Percentiles rank a stretch among this genome's conserved stretches.
These are phyloP conservation scores for Anguilla anguilla DNA, from an alignment of 2,797 vertebrate genomes.

Conservation along the genomic window DNA sequence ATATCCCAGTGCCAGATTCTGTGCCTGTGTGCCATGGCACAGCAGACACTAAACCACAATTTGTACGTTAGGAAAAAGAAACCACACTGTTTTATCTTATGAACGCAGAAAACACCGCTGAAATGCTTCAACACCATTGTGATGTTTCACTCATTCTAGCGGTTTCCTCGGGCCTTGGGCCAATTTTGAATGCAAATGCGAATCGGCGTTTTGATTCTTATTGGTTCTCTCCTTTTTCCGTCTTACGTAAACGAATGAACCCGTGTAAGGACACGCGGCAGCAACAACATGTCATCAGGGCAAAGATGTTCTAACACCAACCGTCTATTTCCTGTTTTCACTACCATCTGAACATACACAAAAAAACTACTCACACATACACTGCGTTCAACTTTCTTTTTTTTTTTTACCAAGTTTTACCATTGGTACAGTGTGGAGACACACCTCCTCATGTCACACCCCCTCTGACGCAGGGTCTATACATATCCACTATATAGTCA, in stretches of 20 bases:
- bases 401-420: background rate
- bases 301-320: constrained; percentile 31
- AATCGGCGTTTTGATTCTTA: constrained; percentile 36
- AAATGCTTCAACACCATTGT: constrained; percentile 7
- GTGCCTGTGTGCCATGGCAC: background rate
- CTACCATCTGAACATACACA: constrained; percentile 21
- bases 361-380: background rate
- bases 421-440: background rate
- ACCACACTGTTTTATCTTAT: constrained; percentile 31
- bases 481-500: constrained; percentile 13
- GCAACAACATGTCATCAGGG: constrained; percentile 12
- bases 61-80: constrained; percentile 36
- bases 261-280: background rate
- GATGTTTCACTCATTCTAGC: constrained; percentile 22
- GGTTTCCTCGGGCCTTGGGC: constrained; percentile 2
- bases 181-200: constrained; percentile 17
- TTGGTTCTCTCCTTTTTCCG: constrained; percentile 49
- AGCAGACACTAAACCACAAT: constrained; percentile 27
- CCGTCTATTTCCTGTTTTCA: constrained; percentile 39
- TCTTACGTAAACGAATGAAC: background rate
- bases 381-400: background rate
- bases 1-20: background rate
- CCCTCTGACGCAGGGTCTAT: background rate
- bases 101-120: constrained; percentile 32
- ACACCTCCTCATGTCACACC: background rate